A percentile compares a stretch with the other conserved stretches of the same genome.
phyloP scores from a whole-genome alignment of 2,797 vertebrate genomes.

The Synanceia verrucosa region DNA sequence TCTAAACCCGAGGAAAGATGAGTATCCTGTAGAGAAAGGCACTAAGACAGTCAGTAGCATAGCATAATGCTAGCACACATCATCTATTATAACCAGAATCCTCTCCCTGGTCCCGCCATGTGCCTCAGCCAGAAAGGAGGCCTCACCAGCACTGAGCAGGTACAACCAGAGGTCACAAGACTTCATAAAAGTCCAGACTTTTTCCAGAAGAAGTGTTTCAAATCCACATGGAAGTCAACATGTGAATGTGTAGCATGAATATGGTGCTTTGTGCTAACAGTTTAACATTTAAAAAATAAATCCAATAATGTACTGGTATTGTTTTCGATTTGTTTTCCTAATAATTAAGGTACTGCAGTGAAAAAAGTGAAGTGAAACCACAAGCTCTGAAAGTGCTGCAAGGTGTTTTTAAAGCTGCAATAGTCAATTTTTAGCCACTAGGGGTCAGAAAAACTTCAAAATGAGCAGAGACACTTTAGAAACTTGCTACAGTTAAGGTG shows the following conservation, averaged over 20 bases:
- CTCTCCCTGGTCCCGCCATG: constrained; percentile 46
- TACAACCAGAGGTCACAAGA: constrained; percentile 69
- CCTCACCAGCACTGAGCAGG: constrained; percentile 68
- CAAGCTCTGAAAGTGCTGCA: constrained; percentile 44
- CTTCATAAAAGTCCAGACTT: constrained; percentile 2
- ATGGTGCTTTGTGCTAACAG: constrained; percentile 6
- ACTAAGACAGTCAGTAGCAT: constrained; percentile 70
- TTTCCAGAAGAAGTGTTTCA: constrained; percentile 9
- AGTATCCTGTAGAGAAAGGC: constrained; percentile 77
- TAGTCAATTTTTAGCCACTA: constrained; percentile 11
- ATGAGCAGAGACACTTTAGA: not conserved
- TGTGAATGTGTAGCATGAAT: constrained; percentile 1
- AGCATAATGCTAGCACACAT: constrained; percentile 35
- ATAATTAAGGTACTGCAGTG: not conserved
- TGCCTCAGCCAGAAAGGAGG: constrained; percentile 65
- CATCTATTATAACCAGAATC: constrained; percentile 54
- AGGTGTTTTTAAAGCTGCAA: constrained; percentile 44
- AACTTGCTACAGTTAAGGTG: not conserved
- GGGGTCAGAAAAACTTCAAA: constrained; percentile 6
- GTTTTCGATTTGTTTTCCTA: not conserved
- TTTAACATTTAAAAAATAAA: too few species aligned
- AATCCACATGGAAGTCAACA: not conserved
- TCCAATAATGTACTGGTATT: not conserved
- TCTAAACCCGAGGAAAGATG: constrained; percentile 53
- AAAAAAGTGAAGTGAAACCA: constrained; percentile 23